A percentile compares a stretch with the other conserved stretches of the same genome.
These are phyloP conservation scores for Mactra quadrangularis DNA, from an alignment of 1,140 invertebrate genomes.

Conservation along the genomic window DNA sequence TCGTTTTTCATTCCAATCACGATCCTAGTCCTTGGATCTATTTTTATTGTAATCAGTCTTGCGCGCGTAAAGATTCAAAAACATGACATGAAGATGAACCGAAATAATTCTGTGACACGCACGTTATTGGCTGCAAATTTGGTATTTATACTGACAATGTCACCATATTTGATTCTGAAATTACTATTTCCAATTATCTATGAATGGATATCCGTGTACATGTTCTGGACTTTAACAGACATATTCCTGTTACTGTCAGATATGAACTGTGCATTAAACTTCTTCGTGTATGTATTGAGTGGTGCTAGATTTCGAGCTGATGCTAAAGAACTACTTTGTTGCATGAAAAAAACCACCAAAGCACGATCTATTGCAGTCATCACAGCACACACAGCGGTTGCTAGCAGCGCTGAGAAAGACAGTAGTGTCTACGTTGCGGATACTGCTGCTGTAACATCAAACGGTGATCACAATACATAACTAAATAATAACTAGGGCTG, in stretches of 20 bases:
- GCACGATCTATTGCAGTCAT: not conserved
- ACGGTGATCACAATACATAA: too few species aligned
- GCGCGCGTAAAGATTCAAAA: not conserved
- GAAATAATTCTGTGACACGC: slow-evolving; percentile 7
- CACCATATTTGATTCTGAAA: slow-evolving; percentile 4
- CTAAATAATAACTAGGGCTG: too few species aligned
- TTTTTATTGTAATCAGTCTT: not conserved
- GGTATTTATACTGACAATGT: slow-evolving; percentile 23
- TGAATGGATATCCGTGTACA: not conserved
- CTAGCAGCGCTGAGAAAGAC: too few species aligned
- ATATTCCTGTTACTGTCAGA: slow-evolving; percentile 9
- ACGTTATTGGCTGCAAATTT: slow-evolving; percentile 11
- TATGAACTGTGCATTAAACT: slow-evolving; percentile 24
- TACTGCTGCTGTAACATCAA: too few species aligned
- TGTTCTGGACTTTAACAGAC: slow-evolving; percentile 11
- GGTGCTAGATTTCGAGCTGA: slow-evolving; percentile 6
- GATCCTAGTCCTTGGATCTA: not conserved
- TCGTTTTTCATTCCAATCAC: slow-evolving; percentile 14
- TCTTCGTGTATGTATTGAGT: slow-evolving; percentile 23
- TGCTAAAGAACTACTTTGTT: not conserved
- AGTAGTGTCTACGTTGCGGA: too few species aligned
- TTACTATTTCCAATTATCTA: not conserved
- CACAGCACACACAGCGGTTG: too few species aligned
- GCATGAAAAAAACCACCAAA: too few species aligned
- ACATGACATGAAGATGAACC: not conserved